Base-by-base conservation (phyloP, 1,140 invertebrate genomes). In the Bilobella aurantiaca region DNA sequence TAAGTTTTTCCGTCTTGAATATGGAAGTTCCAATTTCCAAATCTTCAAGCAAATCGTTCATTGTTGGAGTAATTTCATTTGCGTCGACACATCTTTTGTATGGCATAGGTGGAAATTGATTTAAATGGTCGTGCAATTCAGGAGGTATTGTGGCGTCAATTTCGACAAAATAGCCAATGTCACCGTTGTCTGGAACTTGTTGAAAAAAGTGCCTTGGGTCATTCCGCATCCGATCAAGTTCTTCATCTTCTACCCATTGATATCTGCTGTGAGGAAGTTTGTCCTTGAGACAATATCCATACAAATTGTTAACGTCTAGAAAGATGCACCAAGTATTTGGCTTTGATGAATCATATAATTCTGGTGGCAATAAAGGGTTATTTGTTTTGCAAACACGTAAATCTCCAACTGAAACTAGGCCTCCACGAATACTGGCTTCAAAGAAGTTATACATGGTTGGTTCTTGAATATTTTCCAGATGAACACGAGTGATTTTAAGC, bases 231-330 rank as follows among this genome's bases (percentile, higher is more conserved):
- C 2, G 3, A n/a, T 31, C 23, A 0, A 63, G 21, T 31, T 63
- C 34, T n/a, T 47, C 32, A 5, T 32, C 49, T 0, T 25, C 2
- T 21, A 77, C 60, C 78, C 78, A 83, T 71, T 78, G 58, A 75
- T 82, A 83, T 34, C 74, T 68, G 32, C 63, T 66, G 25, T 67
- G 70, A 23, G 80, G 79, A 46, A 82, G 72, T 64, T 65, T 70
- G 68, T 78, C 71, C 23, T 71, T 76, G 79, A 82, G 81, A 14
- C 77, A 76, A 62, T 69, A 76, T 16, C 81, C 81, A 76, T 84
- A 84, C 49, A 82, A 70, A 75, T 82, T 82, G 71, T 81, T 82
- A 12, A 74, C 76, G 78, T 82, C 81, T 21, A 77, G 75, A 74
- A 82, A 81, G 25, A 75, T 70, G 23, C 82, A 58, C 74, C 74